A percentile compares a stretch with the other conserved stretches of the same genome.
Evolutionary conservation across 2,888 invertebrate genomes (phyloP).

Genomic region (Tolmerus cingulatus): DNA sequence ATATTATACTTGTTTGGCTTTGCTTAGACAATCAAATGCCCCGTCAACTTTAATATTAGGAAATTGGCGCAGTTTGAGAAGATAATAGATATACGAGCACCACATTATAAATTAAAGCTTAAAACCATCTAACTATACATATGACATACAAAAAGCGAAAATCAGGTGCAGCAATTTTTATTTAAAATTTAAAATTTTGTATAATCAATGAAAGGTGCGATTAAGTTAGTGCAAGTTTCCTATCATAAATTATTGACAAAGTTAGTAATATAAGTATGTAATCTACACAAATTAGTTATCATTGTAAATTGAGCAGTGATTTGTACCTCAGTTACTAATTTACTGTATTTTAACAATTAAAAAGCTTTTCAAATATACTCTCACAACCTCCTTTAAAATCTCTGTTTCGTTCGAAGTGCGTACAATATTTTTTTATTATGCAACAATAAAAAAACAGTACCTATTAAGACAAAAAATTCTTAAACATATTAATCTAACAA

Average conservation of each 20-base stretch:
- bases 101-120: neutral
- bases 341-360: neutral
- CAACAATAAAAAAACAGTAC: conserved; percentile 28
- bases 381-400: conserved; percentile 3
- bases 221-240: neutral
- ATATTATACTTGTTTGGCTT: neutral
- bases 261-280: neutral
- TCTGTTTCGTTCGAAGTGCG: conserved; percentile 1
- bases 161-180: neutral
- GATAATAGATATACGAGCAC: neutral
- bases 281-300: neutral
- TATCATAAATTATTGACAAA: neutral
- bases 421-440: conserved; percentile 28
- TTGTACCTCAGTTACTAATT: neutral
- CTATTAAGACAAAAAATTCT: neutral
- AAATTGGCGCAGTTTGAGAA: neutral
- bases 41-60: neutral
- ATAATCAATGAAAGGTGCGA: neutral
- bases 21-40: neutral
- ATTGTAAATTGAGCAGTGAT: neutral
- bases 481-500: conserved; percentile 9
- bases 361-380: neutral
- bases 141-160: neutral
- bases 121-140: neutral
- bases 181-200: neutral